These are phyloP conservation scores for Zaprionus camerounensis DNA, from an alignment of 1,140 invertebrate species.

Conservation along the genomic window DNA sequence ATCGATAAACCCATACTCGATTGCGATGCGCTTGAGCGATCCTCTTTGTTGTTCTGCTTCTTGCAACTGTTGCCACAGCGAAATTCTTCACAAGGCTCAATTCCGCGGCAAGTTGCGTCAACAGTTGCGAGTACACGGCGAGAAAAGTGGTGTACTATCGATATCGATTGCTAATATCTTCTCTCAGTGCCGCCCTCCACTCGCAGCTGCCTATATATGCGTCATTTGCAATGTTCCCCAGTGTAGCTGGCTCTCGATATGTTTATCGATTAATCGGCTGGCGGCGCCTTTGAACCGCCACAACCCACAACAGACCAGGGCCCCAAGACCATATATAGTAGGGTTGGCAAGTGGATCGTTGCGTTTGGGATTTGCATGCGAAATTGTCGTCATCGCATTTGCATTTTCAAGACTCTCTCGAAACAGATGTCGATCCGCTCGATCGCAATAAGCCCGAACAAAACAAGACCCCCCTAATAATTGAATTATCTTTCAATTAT, in stretches of 20 bases:
- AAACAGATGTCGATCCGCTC: not conserved
- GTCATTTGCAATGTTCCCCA: not conserved
- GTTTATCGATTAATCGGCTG: conserved; percentile 5
- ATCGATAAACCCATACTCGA: conserved; percentile 32
- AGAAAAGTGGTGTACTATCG: not conserved
- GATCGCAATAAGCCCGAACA: not conserved
- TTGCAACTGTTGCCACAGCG: conserved; percentile 24
- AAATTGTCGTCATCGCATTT: conserved; percentile 7
- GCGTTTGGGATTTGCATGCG: conserved; percentile 14
- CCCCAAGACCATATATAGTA: conserved; percentile 12
- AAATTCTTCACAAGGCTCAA: conserved; percentile 41
- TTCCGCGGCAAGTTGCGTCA: not conserved
- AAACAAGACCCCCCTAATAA: not conserved
- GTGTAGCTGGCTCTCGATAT: not conserved
- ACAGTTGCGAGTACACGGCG: not conserved
- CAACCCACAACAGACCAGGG: not conserved
- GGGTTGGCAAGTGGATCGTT: not conserved
- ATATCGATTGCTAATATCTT: not conserved
- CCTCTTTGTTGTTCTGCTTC: not conserved
- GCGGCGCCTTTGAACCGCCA: conserved; percentile 28
- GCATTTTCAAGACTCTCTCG: not conserved
- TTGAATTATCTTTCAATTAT: conserved; percentile 3
- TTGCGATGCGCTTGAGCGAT: conserved; percentile 32
- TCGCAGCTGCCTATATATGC: conserved; percentile 12
- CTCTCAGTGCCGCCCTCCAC: not conserved